phyloP scores from a whole-genome alignment of 2,797 vertebrate species.

The Uromys caudimaculatus region DNA sequence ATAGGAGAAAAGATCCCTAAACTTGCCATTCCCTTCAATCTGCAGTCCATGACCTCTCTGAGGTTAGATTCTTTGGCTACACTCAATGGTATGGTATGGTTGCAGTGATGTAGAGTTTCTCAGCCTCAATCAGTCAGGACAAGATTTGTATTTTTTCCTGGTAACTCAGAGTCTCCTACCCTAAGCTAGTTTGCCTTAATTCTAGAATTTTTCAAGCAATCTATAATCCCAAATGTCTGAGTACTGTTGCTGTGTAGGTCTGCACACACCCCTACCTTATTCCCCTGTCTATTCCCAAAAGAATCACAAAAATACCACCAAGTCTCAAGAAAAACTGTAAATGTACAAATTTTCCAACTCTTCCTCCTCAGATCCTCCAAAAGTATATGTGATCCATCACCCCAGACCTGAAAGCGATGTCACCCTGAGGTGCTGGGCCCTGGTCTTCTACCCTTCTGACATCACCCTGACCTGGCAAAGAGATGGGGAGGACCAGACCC shows the following conservation, averaged over 20 bases:
- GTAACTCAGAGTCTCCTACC: neutral
- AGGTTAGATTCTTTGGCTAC: neutral
- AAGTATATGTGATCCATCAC: neutral
- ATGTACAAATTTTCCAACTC: neutral
- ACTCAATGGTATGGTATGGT: neutral
- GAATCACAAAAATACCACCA: neutral
- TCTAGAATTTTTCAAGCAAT: neutral
- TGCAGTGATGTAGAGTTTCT: neutral
- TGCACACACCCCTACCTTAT: no score
- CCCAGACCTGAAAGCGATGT: neutral
- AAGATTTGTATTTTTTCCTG: no score
- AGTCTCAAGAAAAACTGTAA: neutral
- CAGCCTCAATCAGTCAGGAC: neutral
- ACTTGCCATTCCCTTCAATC: neutral
- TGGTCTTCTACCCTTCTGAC: constrained; percentile 81
- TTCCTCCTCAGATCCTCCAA: neutral
- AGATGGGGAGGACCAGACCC: neutral
- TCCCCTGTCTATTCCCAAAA: neutral
- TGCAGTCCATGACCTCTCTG: neutral
- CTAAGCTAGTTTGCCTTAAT: neutral
- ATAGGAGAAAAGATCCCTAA: neutral
- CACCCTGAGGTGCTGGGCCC: constrained; percentile 84
- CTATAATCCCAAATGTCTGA: neutral
- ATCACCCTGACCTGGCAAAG: neutral
- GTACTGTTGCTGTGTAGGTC: neutral